These are phyloP conservation scores for Quadriops clusia DNA, from an alignment of 2,888 invertebrate species.

Conservation along the genomic window DNA sequence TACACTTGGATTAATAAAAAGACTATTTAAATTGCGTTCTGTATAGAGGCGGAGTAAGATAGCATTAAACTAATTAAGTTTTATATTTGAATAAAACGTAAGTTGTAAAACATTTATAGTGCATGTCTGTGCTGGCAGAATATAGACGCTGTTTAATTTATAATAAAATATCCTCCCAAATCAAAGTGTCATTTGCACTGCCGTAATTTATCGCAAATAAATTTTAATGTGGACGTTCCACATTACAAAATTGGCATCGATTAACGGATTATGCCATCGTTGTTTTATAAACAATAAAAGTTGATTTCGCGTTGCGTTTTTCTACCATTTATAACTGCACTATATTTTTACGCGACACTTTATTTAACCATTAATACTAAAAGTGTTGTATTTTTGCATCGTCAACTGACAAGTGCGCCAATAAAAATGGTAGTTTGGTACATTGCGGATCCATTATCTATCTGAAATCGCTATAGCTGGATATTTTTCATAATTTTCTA, in stretches of 20 bases:
- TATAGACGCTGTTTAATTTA: slow-evolving; percentile 16
- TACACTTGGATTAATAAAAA: no score
- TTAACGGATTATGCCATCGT: slow-evolving; percentile 15
- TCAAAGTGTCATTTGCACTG: slow-evolving; percentile 20
- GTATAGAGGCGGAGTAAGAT: no score
- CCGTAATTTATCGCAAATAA: slow-evolving; percentile 20
- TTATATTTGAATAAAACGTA: slow-evolving; percentile 14
- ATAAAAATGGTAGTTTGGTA: no score
- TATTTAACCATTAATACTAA: no score
- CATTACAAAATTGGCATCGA: slow-evolving; percentile 16
- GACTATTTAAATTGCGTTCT: no score
- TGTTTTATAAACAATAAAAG: slow-evolving; percentile 7
- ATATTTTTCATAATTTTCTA: no score
- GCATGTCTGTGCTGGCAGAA: no score
- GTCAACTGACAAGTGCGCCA: no score
- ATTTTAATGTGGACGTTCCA: slow-evolving; percentile 18
- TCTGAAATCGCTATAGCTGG: no score
- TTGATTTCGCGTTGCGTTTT: slow-evolving; percentile 5
- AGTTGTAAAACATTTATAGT: slow-evolving; percentile 17
- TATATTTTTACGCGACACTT: no score
- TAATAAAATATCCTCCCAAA: slow-evolving; percentile 14
- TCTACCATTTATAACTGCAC: slow-evolving; percentile 1
- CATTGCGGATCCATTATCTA: no score
- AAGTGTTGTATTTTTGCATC: no score
- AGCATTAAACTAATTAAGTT: slow-evolving; percentile 10